Evolutionary conservation across 2,797 vertebrate species (phyloP), one percentile per base, ranked within the genome.

Genomic region (Acanthurus lineatus): DNA sequence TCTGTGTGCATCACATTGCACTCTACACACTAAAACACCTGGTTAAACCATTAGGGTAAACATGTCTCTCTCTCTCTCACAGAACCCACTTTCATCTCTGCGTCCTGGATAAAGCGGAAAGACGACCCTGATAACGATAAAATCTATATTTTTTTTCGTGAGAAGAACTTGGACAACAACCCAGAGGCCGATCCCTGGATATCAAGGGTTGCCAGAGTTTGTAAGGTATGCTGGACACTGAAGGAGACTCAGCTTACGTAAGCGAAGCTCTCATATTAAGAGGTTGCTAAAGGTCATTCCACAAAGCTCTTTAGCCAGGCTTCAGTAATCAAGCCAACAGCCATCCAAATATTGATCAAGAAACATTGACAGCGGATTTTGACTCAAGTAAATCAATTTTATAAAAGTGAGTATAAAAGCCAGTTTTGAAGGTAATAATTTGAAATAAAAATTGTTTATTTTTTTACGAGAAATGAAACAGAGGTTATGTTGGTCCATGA

Each of bases 61-160:
- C 38, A 81, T 19, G 1, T 9, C 9, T 8, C 70, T 17, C 9
- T 8, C 70, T 17, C 25, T 25, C 3, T 52, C 19, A 47, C 84
- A 96, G 96, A 95, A 52, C 95, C 96, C 63, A 96, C 94, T 0
- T 96, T 95, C 42, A 91, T 96, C 64, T 93, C 92, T 16, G 91
- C 90, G 0, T 89, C 92, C 45, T 93, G 92, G 92, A 91, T 96
- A 22, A 81, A 86, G 59, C 88, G 45, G 28, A 15, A 40, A 2
- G 62, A 93, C 0, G 93, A 96, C 61, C 82, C 89, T 0, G 81
- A 90, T 1, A 91, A 96, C n/a, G 95, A 96, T 38, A 96, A 96
- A 76, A 96, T 96, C 5, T 96, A 96, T 22, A 20, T 96, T 0
- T 94, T 96, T 54, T 95, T 96, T 60, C 91, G 94, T 3, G 96